phyloP scores from a whole-genome alignment of 2,797 vertebrate species.

The Lemur catta region DNA sequence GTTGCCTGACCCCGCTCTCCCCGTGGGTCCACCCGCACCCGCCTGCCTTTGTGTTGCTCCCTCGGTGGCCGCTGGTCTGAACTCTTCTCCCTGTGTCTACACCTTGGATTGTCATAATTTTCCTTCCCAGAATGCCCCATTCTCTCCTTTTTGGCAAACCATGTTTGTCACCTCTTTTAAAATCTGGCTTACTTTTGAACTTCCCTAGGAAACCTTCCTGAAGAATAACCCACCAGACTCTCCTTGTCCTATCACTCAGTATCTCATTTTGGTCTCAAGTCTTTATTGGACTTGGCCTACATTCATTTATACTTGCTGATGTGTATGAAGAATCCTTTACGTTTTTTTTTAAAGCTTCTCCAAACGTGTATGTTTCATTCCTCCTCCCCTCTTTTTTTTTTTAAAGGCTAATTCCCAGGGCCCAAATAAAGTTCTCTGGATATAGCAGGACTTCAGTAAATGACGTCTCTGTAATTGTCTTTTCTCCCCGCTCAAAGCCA shows the following conservation, averaged over 20 bases:
- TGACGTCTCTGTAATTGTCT: neutral
- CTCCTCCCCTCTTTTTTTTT: neutral
- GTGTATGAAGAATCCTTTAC: neutral
- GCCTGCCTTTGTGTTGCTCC: neutral
- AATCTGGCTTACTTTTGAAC: neutral
- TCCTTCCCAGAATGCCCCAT: neutral
- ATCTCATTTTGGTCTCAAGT: neutral
- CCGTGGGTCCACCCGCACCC: rapidly evolving
- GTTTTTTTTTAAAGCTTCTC: slow-evolving; percentile 25
- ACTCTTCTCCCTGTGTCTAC: neutral
- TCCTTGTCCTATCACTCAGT: neutral
- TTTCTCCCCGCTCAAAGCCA: neutral
- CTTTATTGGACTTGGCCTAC: neutral
- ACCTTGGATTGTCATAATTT: neutral
- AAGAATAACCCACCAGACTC: neutral
- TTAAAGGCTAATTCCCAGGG: neutral
- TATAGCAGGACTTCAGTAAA: neutral
- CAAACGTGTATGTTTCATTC: neutral
- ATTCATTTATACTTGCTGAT: neutral
- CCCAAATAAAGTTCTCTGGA: neutral
- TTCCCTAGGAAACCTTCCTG: neutral
- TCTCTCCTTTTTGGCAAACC: neutral
- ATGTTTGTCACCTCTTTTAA: neutral
- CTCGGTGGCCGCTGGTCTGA: rapidly evolving
- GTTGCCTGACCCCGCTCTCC: neutral